Percentiles rank a stretch among this genome's conserved stretches.
phyloP scores from a whole-genome alignment of 2,888 invertebrate species.

The Coelogynopora nodosa region DNA sequence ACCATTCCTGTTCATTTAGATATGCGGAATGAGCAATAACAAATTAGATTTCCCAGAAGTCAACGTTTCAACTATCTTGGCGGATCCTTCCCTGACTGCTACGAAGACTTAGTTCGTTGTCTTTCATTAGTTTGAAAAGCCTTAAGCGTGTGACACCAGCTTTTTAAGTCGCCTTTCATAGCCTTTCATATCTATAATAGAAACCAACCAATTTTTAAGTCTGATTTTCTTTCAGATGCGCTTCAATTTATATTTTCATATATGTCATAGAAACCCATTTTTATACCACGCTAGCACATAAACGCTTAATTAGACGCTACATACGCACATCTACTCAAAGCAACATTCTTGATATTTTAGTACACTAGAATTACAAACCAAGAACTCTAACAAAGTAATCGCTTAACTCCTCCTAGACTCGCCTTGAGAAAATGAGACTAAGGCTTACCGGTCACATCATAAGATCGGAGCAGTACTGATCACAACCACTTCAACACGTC shows the following conservation, averaged over 20 bases:
- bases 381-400: not conserved
- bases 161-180: too few relatives aligned
- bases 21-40: not conserved
- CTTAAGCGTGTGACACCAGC: too few relatives aligned
- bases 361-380: not conserved
- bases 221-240: not conserved
- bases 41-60: not conserved
- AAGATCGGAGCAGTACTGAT: not conserved
- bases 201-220: not conserved
- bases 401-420: constrained; percentile 1
- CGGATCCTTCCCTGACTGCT: not conserved
- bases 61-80: not conserved
- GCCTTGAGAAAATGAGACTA: constrained; percentile 1
- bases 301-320: not conserved
- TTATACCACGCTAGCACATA: not conserved
- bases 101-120: not conserved
- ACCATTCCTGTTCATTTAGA: not conserved
- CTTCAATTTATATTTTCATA: not conserved
- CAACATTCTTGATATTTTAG: not conserved
- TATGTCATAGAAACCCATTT: not conserved
- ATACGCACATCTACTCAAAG: not conserved
- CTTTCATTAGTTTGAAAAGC: not conserved
- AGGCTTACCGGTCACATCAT: not conserved
- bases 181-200: too few relatives aligned
- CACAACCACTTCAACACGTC: not conserved